A percentile compares a stretch with the other conserved stretches of the same genome.
Evolutionary conservation across 2,113 vertebrate genomes (phyloP).

Genomic region (Apistogramma diplotaenia): DNA sequence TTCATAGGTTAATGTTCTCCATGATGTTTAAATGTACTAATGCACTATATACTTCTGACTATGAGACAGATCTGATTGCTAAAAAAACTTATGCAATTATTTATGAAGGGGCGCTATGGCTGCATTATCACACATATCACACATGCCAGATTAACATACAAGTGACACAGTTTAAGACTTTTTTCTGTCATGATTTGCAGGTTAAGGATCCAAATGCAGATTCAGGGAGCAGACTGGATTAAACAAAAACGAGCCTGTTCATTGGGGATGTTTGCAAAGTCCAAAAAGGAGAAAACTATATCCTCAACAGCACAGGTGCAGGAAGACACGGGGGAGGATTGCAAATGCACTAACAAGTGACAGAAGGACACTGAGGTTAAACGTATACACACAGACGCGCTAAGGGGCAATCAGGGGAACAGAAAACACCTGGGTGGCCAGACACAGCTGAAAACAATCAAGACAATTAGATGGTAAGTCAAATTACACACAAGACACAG

Average conservation of each 20-base stretch:
- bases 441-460: not conserved
- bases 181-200: not conserved
- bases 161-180: not conserved
- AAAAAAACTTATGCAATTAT: not conserved
- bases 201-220: not conserved
- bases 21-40: not conserved
- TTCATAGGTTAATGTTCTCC: not conserved
- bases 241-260: not conserved
- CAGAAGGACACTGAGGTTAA: not conserved
- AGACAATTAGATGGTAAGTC: not conserved
- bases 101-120: not conserved
- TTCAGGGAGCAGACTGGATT: not conserved
- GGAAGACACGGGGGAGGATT: not conserved
- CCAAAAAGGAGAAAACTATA: not conserved
- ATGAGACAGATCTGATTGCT: not conserved
- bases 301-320: not conserved
- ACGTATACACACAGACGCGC: not conserved
- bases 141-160: not conserved
- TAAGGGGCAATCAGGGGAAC: not conserved
- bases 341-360: not conserved
- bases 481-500: not conserved
- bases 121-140: not conserved
- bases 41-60: not conserved
- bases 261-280: not conserved
- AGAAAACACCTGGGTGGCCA: not conserved